Evolutionary conservation across 2,888 invertebrate species (phyloP), one percentile per base, ranked within the genome.

Genomic region (Rhagium mordax): DNA sequence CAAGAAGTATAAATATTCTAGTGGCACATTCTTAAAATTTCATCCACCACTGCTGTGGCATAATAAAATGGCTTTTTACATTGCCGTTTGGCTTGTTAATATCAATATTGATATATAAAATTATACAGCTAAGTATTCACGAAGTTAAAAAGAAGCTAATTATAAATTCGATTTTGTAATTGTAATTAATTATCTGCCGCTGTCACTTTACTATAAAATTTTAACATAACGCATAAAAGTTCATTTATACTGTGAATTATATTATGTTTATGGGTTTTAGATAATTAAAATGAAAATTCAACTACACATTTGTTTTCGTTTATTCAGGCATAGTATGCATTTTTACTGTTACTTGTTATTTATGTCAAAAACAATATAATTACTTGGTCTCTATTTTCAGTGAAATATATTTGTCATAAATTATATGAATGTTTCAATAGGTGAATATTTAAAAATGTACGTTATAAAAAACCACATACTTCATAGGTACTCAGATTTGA

Each of bases 101-200:
- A 16, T 27, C 27, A 57, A 57, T 57, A 57, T 53, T 53, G 53
- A 20, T 27, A 57, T n/a, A 57, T 27, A 27, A 57, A 24, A 27
- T 57, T 27, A 57, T 27, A 13, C 55, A 27, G 24, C 15, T 27
- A 57, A 27, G 16, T 57, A 57, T 27, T 27, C 15, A 57, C 10
- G 55, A 27, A 57, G 27, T 57, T 57, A 27, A 27, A 57, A 57
- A 27, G 4, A 15, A 57, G 13, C 27, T 57, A 57, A 57, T 57
- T 57, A 57, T 24, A 8, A 53, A 57, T 27, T 27, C 55, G 27
- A n/a, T 57, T 51, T 57, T 27, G 27, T 27, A 27, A 57, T 27
- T 16, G 15, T 57, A 27, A 27, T 27, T 57, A 57, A 57, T 27
- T 57, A 57, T 27, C 55, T 27, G 15, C 15, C 27, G n/a, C 55